Evolutionary conservation across 2,888 invertebrate species (phyloP), one percentile per base, ranked within the genome.

Genomic region (Pterobdella sp.): DNA sequence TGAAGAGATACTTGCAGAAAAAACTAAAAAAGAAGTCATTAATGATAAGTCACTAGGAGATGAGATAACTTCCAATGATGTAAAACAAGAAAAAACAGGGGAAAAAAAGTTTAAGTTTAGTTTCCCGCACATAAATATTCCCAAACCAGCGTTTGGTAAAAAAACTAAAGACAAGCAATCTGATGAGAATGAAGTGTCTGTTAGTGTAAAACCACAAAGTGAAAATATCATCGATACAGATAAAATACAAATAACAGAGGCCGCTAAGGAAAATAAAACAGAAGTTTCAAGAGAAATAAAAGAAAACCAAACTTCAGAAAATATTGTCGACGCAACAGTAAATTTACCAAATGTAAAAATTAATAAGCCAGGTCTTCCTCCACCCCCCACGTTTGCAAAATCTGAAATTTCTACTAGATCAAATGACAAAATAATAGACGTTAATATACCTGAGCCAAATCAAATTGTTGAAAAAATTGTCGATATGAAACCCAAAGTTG

Each of bases 11-110:
- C 42, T 42, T 56, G 60, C 26, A 26, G 4, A 7, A 18, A 1
- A 71, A 10, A 60, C 42, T n/a, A 60, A 71, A 60, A 63, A 71
- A 2, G 68, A 68, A 42, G 42, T 68, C 7, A 42, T 68, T 34
- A 36, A 35, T n/a, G 31, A 60, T 18, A 26, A 63, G 2, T n/a
- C 22, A 63, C 35, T 34, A 3, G 36, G 32, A n/a, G 63, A 10
- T 63, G 35, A 71, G 18, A 63, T 26, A 3, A 7, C 60, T 7
- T 3, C 56, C 14, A 36, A 56, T n/a, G 60, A 32, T 1, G 35
- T 32, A 35, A 56, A 71, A 7, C 1, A n/a, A 29, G 35, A n/a
- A 3, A 65, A 35, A 10, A 35, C 22, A 31, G n/a, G 35, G 4
- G n/a, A 65, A 7, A 34, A 32, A 32, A 65, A 65, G 29, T 29